Conservation (phyloP, 37 sponge, comb jelly and placozoan genomes). For the Spongilla lacustris region DNA sequence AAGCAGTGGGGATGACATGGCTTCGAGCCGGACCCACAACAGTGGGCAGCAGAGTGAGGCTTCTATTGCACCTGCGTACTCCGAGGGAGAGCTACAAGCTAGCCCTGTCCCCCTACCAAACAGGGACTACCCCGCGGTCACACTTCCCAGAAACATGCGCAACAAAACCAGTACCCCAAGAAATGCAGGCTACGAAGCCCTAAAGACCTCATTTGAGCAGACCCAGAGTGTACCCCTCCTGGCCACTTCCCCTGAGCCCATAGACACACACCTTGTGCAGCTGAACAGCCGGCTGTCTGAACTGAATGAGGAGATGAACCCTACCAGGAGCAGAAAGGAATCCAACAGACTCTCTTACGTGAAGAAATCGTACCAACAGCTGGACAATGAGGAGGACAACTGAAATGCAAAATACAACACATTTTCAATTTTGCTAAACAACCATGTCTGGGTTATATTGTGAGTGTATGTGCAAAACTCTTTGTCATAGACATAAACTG, state of each 20-base stretch:
- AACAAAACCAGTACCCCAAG: background rate
- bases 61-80: background rate
- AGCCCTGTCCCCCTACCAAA: background rate
- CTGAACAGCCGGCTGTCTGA: conserved; percentile 34
- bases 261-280: conserved; percentile 11
- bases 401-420: background rate
- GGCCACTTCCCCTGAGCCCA: background rate
- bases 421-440: background rate
- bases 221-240: conserved; percentile 50
- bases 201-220: conserved; percentile 28
- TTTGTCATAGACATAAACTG: too few species aligned
- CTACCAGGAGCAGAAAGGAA: conserved; percentile 13
- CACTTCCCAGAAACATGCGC: conserved; percentile 23
- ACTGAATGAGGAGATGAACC: conserved; percentile 28
- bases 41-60: background rate
- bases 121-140: conserved; percentile 29
- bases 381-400: conserved; percentile 43
- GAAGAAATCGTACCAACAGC: conserved; percentile 40
- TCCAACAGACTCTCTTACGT: conserved; percentile 43
- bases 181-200: background rate
- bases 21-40: background rate
- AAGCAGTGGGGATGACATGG: conserved; percentile 2
- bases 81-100: background rate
- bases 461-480: too few species aligned
- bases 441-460: background rate